phyloP scores from a whole-genome alignment of 2,888 invertebrate species.

The Eugnorisma glareosa region DNA sequence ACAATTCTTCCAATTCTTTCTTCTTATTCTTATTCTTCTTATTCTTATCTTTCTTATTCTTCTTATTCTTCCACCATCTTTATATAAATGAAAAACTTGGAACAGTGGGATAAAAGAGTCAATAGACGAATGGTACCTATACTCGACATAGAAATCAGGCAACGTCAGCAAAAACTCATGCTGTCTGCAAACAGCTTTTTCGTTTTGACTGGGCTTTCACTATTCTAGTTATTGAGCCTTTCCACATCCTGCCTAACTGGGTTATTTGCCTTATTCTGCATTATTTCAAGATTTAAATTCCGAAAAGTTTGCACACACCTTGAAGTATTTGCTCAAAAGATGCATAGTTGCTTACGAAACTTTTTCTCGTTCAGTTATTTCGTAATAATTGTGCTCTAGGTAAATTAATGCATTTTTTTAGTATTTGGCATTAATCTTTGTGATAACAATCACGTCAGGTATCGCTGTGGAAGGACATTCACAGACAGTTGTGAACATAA shows the following conservation, averaged over 20 bases:
- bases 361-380: constrained; percentile 15
- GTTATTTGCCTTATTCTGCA: not conserved
- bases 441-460: not conserved
- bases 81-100: no score
- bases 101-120: no score
- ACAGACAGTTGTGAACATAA: not conserved
- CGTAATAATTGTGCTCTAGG: not conserved
- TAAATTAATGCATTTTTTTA: constrained; percentile 4
- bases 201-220: not conserved
- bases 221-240: not conserved
- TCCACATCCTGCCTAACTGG: not conserved
- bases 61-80: no score
- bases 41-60: no score
- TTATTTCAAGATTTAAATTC: constrained; percentile 1
- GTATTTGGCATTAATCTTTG: not conserved
- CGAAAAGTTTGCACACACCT: constrained; percentile 14
- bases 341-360: constrained; percentile 6
- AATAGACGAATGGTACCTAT: no score
- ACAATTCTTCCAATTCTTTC: no score
- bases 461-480: not conserved
- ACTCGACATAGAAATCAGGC: no score
- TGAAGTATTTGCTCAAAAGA: not conserved
- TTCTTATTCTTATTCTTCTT: no score
- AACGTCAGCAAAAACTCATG: not conserved
- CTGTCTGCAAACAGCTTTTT: not conserved